These are phyloP conservation scores for Ichneumoninae sp. DNA, from an alignment of 2,888 invertebrate genomes.

Conservation along the genomic window DNA sequence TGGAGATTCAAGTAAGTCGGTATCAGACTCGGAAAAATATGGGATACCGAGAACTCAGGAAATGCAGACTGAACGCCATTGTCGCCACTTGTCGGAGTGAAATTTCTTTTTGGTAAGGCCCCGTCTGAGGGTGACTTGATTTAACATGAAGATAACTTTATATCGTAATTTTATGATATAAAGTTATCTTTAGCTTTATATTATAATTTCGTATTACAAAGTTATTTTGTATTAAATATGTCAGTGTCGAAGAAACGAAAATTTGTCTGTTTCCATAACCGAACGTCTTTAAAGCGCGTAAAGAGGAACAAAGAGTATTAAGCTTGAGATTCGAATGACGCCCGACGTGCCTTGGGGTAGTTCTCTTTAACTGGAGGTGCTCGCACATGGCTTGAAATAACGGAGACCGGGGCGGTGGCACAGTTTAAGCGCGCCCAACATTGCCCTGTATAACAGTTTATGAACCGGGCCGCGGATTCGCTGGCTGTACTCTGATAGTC, in stretches of 20 bases:
- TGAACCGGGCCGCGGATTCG: conserved; percentile 73
- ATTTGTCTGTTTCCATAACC: too few relatives aligned
- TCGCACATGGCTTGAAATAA: conserved; percentile 40
- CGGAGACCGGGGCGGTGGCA: conserved; percentile 65
- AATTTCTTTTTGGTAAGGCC: too few relatives aligned
- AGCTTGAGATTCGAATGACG: conserved; percentile 70
- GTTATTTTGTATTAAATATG: background rate
- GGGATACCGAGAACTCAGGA: too few relatives aligned
- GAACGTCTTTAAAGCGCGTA: background rate
- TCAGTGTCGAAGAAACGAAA: background rate
- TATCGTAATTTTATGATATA: too few relatives aligned
- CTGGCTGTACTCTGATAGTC: conserved; percentile 46
- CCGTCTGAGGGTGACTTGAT: too few relatives aligned
- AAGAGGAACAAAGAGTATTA: background rate
- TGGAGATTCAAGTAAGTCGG: too few relatives aligned
- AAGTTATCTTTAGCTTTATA: too few relatives aligned
- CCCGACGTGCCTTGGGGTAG: conserved; percentile 67
- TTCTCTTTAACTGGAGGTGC: conserved; percentile 58
- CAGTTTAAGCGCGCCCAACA: conserved; percentile 80
- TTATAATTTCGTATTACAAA: background rate
- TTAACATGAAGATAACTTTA: too few relatives aligned
- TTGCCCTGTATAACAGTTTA: conserved; percentile 83
- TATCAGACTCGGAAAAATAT: too few relatives aligned
- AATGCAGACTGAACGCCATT: too few relatives aligned
- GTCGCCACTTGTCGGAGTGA: too few relatives aligned